Evolutionary conservation across 2,888 invertebrate species (phyloP), one percentile per base, ranked within the genome.

Genomic region (Alviniconcha strummeri): DNA sequence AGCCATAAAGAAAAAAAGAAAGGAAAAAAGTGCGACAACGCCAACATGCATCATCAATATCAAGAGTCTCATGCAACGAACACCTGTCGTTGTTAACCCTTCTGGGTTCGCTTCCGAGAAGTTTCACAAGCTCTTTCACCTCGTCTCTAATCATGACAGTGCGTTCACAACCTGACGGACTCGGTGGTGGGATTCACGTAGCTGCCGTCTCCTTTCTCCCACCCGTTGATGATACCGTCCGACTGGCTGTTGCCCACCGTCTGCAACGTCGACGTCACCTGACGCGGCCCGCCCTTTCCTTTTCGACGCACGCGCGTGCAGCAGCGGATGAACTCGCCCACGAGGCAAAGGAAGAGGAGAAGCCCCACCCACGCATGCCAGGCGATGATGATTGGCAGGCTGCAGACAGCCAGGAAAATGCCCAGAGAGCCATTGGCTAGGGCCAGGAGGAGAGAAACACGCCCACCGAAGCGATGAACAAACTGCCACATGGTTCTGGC

Each of bases 361-460:
- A 88, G 17, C 7, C 84, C 86, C 3, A 90, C 79, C 81, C 89
- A 90, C 52, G 84, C 84, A 75, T 87, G 87, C 90, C 90, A 90
- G 36, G 88, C 71, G 19, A 84, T 82, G 88, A 89, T 88, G 78
- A 88, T 83, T 5, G 86, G 64, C 9, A 76, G 74, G 55, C 72
- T 56, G 7, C 86, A 57, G 13, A 86, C 84, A 17, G 87, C 88
- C 52, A 89, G 80, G 83, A 89, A 89, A 7, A 89, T 82, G 5
- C 90, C 90, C 56, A 90, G 84, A 6, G 88, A 86, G 56, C 88
- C 84, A 78, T 89, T 90, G 72, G 85, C 77, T 13, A 89, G 84
- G 9, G 85, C 90, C 69, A 89, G 84, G 17, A 86, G 7, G 36
- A 90, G 64, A 7, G 85, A 84, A 3, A 82, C 17, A 8, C 87